phyloP scores from a whole-genome alignment of 64 coral and sea anemone genomes.

The Dendronephthya gigantea region DNA sequence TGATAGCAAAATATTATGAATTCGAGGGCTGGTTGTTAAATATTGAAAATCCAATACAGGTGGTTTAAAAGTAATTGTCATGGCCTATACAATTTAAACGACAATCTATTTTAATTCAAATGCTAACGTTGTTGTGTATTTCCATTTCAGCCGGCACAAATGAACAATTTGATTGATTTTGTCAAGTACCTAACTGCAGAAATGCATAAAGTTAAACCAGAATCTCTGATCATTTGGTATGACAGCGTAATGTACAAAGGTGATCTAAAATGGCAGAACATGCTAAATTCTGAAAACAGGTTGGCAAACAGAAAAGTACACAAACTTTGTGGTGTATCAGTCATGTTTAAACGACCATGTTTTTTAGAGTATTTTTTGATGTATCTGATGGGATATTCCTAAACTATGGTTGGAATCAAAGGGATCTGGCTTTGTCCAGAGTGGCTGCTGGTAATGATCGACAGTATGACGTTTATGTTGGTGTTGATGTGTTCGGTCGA shows the following conservation, averaged over 20 bases:
- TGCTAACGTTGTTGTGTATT: not conserved
- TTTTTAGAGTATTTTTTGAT: slow-evolving; percentile 76
- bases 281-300: slow-evolving; percentile 75
- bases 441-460: slow-evolving; percentile 47
- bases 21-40: slow-evolving; percentile 98
- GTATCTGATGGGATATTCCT: slow-evolving; percentile 94
- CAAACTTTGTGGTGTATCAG: too few relatives aligned
- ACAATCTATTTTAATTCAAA: too few relatives aligned
- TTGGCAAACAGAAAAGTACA: not conserved
- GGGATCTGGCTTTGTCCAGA: slow-evolving; percentile 51
- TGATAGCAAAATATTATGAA: slow-evolving; percentile 87
- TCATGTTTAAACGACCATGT: not conserved
- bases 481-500: slow-evolving; percentile 96
- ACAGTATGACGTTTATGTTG: slow-evolving; percentile 66
- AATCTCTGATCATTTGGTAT: slow-evolving; percentile 82
- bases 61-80: not conserved
- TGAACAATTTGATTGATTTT: slow-evolving; percentile 78
- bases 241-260: slow-evolving; percentile 95
- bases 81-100: not conserved
- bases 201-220: slow-evolving; percentile 48
- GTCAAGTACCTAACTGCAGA: slow-evolving; percentile 56
- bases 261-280: slow-evolving; percentile 82
- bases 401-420: slow-evolving; percentile 76
- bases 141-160: slow-evolving; percentile 65
- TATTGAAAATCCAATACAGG: slow-evolving; percentile 98